Evolutionary conservation across 2,113 vertebrate species (phyloP).

Genomic region (Oreochromis spilurus): DNA sequence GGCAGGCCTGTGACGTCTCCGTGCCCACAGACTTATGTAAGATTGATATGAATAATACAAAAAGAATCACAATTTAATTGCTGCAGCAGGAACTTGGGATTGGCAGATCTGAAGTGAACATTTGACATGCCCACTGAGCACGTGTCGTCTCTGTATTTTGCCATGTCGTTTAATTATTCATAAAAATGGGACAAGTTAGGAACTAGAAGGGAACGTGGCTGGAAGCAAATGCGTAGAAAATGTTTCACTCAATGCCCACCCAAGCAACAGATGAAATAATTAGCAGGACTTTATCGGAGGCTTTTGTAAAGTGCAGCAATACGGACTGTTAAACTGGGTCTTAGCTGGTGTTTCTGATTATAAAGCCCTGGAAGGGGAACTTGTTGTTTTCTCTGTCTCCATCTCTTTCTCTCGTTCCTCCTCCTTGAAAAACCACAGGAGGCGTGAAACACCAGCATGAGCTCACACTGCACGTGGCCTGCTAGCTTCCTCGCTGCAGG

Average conservation of each 20-base stretch:
- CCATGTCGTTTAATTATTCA: constrained; percentile 34
- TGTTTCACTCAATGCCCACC: constrained; percentile 24
- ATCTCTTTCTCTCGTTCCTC: background rate
- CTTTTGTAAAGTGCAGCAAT: constrained; percentile 13
- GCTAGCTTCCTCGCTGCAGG: constrained; percentile 11
- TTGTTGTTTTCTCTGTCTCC: background rate
- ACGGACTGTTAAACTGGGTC: background rate
- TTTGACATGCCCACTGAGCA: constrained; percentile 1
- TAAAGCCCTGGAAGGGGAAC: background rate
- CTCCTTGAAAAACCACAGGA: constrained; percentile 14
- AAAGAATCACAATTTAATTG: background rate
- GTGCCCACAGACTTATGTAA: constrained; percentile 52
- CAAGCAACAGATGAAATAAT: constrained; percentile 31
- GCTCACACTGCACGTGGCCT: constrained; percentile 21
- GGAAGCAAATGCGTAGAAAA: constrained; percentile 1
- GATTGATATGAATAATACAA: constrained; percentile 50
- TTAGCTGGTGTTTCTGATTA: constrained; percentile 7
- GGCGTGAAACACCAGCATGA: constrained; percentile 28
- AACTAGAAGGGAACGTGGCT: background rate
- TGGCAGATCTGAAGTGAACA: background rate
- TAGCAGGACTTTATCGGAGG: constrained; percentile 18
- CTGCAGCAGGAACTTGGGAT: background rate
- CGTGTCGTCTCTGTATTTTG: constrained; percentile 6
- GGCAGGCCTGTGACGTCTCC: background rate
- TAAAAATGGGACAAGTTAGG: background rate